A percentile compares a stretch with the other conserved stretches of the same genome.
Conservation (phyloP, 2,888 invertebrate genomes). For the Anagyrus pseudococci region DNA sequence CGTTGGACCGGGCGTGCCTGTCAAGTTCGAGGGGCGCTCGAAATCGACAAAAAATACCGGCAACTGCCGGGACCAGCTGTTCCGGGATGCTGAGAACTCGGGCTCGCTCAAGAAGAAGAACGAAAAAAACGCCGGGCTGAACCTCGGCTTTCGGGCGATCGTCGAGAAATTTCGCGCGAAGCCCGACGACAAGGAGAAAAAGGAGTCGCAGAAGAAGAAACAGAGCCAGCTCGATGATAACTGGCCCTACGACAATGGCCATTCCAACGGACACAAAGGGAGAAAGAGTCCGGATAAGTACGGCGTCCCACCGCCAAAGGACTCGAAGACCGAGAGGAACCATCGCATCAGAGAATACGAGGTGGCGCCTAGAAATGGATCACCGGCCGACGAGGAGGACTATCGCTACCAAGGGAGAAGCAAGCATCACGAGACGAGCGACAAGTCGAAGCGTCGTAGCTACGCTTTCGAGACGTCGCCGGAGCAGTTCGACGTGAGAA, state of each 20-base stretch:
- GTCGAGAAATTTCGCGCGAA: slow-evolving; percentile 47
- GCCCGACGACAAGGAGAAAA: slow-evolving; percentile 38
- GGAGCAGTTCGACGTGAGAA: slow-evolving; percentile 50
- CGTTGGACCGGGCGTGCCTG: not conserved
- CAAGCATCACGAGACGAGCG: slow-evolving; percentile 39
- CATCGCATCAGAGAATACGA: slow-evolving; percentile 15
- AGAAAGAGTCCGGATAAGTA: slow-evolving; percentile 9
- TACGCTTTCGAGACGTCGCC: slow-evolving; percentile 44
- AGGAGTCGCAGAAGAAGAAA: slow-evolving; percentile 11
- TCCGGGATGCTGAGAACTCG: slow-evolving; percentile 43
- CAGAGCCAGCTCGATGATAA: slow-evolving; percentile 11
- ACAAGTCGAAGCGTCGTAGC: slow-evolving; percentile 43
- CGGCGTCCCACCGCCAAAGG: slow-evolving; percentile 9
- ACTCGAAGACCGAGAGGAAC: slow-evolving; percentile 19
- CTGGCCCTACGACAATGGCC: slow-evolving; percentile 17
- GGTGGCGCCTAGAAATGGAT: slow-evolving; percentile 28
- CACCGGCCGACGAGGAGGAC: slow-evolving; percentile 1
- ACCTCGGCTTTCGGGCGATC: slow-evolving; percentile 47
- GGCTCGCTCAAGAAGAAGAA: slow-evolving; percentile 37
- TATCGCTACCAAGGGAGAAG: slow-evolving; percentile 15
- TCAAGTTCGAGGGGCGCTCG: slow-evolving; percentile 22
- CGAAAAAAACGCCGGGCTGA: slow-evolving; percentile 41
- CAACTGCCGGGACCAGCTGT: slow-evolving; percentile 38
- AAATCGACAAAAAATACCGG: slow-evolving; percentile 12
- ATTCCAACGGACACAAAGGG: not conserved